Evolutionary conservation across 2,113 vertebrate species (phyloP).

Genomic region (Ailurus styani): DNA sequence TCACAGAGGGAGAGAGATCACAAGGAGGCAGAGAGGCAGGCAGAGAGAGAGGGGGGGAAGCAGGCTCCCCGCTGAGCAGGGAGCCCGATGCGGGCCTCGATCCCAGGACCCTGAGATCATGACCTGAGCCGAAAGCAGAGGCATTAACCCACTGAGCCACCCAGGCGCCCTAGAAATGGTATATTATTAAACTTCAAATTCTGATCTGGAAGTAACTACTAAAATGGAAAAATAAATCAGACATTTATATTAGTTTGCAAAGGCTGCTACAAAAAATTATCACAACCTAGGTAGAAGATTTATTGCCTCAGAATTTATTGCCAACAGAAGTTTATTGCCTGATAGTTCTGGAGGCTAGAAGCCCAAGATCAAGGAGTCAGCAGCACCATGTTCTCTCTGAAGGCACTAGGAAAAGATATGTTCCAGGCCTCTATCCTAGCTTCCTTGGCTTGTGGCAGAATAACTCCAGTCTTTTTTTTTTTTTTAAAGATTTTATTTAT

Average conservation of each 20-base stretch:
- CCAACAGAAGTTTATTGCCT: neutral
- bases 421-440: neutral
- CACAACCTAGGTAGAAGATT: neutral
- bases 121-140: too few relatives aligned
- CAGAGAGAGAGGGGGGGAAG: too few relatives aligned
- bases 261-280: neutral
- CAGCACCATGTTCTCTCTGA: neutral
- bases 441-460: neutral
- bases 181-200: neutral
- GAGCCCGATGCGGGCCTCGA: too few relatives aligned
- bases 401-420: neutral
- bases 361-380: neutral
- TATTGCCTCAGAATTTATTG: too few relatives aligned
- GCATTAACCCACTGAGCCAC: too few relatives aligned
- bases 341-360: neutral
- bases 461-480: neutral
- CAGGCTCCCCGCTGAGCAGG: too few relatives aligned
- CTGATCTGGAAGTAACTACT: slow-evolving; percentile 21
- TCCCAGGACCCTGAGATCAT: too few relatives aligned
- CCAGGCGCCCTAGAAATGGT: too few relatives aligned
- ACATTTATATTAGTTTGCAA: neutral
- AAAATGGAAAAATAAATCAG: slow-evolving; percentile 16
- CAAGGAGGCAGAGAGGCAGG: too few relatives aligned
- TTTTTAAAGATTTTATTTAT: too few relatives aligned
- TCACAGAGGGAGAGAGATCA: too few relatives aligned